These are phyloP conservation scores for Oreohelix idahoensis DNA, from an alignment of 1,140 invertebrate species.

Conservation along the genomic window DNA sequence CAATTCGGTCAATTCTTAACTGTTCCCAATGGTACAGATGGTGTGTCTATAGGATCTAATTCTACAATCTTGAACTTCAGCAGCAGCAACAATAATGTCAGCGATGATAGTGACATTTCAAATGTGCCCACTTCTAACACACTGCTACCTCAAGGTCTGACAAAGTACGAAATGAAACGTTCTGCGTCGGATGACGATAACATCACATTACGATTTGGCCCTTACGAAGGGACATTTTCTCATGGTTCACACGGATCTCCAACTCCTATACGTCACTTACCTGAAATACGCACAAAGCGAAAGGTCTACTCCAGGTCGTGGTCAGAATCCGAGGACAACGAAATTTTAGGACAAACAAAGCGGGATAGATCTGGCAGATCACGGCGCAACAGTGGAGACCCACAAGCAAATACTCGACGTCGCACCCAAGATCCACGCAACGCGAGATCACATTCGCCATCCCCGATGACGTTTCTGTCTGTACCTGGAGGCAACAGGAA, in stretches of 20 bases:
- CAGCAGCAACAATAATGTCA: conserved; percentile 25
- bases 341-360: not conserved
- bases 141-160: not conserved
- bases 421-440: not conserved
- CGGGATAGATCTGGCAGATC: not conserved
- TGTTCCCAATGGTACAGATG: not conserved
- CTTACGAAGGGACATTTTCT: not conserved
- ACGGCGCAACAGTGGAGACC: conserved; percentile 27
- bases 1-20: conserved; percentile 25
- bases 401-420: not conserved
- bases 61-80: not conserved
- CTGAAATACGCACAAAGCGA: not conserved
- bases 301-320: conserved; percentile 6
- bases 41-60: not conserved
- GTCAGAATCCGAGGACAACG: conserved; percentile 28
- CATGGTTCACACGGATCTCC: conserved; percentile 8
- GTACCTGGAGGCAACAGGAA: conserved; percentile 6
- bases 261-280: not conserved
- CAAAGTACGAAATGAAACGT: not conserved
- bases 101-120: not conserved
- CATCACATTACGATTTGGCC: not conserved
- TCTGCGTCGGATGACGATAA: conserved; percentile 7
- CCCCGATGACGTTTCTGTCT: not conserved
- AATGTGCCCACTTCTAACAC: not conserved
- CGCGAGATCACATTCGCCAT: not conserved